Base-by-base conservation (phyloP, 2,113 vertebrate genomes). In the Ammodytes dubius region DNA sequence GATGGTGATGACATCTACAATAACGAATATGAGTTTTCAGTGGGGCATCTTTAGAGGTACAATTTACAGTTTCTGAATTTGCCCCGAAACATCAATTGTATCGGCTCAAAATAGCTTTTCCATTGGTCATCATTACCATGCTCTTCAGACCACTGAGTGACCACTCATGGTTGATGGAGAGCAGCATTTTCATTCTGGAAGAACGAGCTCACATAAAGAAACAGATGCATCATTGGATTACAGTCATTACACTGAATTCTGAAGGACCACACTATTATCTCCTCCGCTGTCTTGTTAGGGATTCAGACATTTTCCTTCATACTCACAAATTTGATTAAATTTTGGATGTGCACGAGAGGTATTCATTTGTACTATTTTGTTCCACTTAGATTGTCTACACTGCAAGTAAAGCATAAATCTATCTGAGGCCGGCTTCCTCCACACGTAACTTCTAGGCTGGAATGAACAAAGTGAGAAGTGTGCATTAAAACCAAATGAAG, bases 401-500 rank as follows among this genome's bases (percentile, higher is more conserved):
- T 10, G 49, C 39, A 35, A 63, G 47, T 50, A 63, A 87, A 81
- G 70, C 45, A 65, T 63, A 63, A 14, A 66, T 81, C 40, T 67
- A 39, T 12, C 72, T 70, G 39, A 64, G n/a, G 52, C 59, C 56
- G 1, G 27, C 60, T 70, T 43, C 67, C 11, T 70, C 57, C 37
- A 71, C 61, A 13, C 56, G 53, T 66, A 59, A 83, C 61, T 74
- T 77, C 56, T 50, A 78, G 82, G 78, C 57, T 65, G 71, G 52
- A 74, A 49, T 58, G 58, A 45, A 71, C n/a, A 35, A 57, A 56
- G 47, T 50, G 37, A 63, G 67, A 83, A 57, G 53, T 65, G 82
- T 72, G 67, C 77, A 61, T 69, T 58, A 89, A 78, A 77, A 79
- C 2, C 71, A 84, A 87, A 89, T 84, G 78, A 89, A 87, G 71